Evolutionary conservation across 2,113 vertebrate species (phyloP).

Genomic region (Corythoichthys haematopterus): DNA sequence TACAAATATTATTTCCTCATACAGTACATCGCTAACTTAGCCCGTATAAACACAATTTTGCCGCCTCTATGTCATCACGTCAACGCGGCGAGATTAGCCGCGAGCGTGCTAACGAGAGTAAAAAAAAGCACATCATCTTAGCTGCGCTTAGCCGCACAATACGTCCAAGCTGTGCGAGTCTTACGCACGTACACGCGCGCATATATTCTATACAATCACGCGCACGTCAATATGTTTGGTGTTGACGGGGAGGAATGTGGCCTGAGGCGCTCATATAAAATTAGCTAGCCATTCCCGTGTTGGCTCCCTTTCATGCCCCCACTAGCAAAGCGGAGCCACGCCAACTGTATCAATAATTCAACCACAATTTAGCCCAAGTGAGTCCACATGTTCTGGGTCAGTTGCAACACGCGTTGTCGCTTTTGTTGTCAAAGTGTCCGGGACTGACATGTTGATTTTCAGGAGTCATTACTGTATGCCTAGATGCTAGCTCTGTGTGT

Average conservation of each 20-base stretch:
- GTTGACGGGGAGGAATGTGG: constrained; percentile 70
- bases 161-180: constrained; percentile 25
- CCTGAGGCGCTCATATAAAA: constrained; percentile 70
- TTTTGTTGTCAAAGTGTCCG: constrained; percentile 23
- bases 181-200: constrained; percentile 9
- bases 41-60: not conserved
- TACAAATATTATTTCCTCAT: no score
- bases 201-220: constrained; percentile 56
- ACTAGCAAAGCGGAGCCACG: constrained; percentile 59
- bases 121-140: constrained; percentile 3
- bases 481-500: not conserved
- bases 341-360: constrained; percentile 70
- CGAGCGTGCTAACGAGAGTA: constrained; percentile 10
- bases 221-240: constrained; percentile 69
- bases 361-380: constrained; percentile 68
- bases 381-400: constrained; percentile 65
- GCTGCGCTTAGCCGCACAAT: not conserved
- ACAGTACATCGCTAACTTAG: no score
- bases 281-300: constrained; percentile 70
- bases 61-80: not conserved
- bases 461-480: not conserved
- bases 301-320: constrained; percentile 69
- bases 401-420: constrained; percentile 42
- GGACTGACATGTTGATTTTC: constrained; percentile 1
- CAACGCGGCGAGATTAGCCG: not conserved